Base-by-base conservation (phyloP, 2,888 invertebrate species). In the Temnothorax unifasciatus region DNA sequence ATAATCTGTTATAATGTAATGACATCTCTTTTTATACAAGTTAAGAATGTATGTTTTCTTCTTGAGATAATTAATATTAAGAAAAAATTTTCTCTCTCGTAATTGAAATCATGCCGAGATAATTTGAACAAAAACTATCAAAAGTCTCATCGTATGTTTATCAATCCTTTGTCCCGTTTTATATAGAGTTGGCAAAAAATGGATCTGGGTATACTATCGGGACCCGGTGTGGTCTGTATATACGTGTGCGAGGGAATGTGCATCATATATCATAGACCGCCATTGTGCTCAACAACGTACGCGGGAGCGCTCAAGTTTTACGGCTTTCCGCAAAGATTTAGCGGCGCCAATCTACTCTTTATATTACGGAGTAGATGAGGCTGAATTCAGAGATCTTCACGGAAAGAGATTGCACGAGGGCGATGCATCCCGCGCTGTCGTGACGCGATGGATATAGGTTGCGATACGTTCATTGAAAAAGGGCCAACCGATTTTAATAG, bases 271-370 rank as follows among this genome's bases (percentile, higher is more conserved):
- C 83, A 76, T 76, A 66, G 76, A 76, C 57, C 76, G 52, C 83
- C 61, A 69, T 83, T 83, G 79, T 79, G 47, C 68, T 59, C 79
- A 68, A 69, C 83, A 68, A 83, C 83, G 50, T 57, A 52, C 54
- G 52, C 59, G 68, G 50, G 81, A 82, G 59, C 82, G 21, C 50
- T 74, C 61, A 59, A 74, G 73, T 83, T 61, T 83, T 85, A 82
- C 54, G 82, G 73, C 82, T 59, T 73, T 66, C 82, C 73, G 52
- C 84, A 68, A 84, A 82, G 84, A 84, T 84, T 84, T 82, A 82
- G 63, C 84, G 54, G 73, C 64, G 64, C 73, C 82, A 82, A 84
- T 84, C 83, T 74, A 74, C 82, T 82, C 84, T 82, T 84, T 68
- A 82, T 59, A 82, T 84, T 84, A 84, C 81, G 41, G 29, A 61